Base-by-base conservation (phyloP, 2,888 invertebrate genomes). In the Hipparchia sbordonii region DNA sequence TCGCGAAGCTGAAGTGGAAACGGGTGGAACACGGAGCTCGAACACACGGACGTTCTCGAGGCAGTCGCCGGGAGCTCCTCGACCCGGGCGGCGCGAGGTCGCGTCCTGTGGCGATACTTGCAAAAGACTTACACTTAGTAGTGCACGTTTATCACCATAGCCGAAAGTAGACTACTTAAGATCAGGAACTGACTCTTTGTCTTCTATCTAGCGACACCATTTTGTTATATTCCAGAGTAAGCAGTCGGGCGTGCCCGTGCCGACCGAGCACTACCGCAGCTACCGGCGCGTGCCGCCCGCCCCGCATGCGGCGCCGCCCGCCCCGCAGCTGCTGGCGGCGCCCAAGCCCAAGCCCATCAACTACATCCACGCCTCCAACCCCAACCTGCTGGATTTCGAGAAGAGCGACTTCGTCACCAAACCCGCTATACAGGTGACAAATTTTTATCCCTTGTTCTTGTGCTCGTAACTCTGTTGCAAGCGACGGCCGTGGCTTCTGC, bases 281-380 rank as follows among this genome's bases (percentile, higher is more conserved):
- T 76, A 74, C 77, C 76, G 77, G 65, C 77, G 77, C 78, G 76
- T 67, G 63, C 72, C 81, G 62, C 72, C 81, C 73, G 57, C 67
- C 77, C 72, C 67, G 70, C 45, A 69, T 59, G 57, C 59, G 59
- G 61, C 60, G 5, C 63, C 74, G 54, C 61, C 57, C 70, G 54
- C 54, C 39, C 33, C 71, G 33, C 57, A 73, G 12, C 48, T 48
- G 48, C 48, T 48, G 48, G 5, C 48, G 6, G 48, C 6, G 48
- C 57, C 59, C 70, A 75, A 67, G 71, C 88, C 91, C 8, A 93
- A 94, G 81, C 95, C 95, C 0, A 92, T 95, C 77, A 95, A 95
- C 85, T 96, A 95, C 83, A 94, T 96, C 72, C 96, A 96, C 85
- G 96, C 96, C 0, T 96, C 96, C 66, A 96, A 96, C 89, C 96